phyloP scores from a whole-genome alignment of 2,888 invertebrate genomes.

The Torymus texanus region DNA sequence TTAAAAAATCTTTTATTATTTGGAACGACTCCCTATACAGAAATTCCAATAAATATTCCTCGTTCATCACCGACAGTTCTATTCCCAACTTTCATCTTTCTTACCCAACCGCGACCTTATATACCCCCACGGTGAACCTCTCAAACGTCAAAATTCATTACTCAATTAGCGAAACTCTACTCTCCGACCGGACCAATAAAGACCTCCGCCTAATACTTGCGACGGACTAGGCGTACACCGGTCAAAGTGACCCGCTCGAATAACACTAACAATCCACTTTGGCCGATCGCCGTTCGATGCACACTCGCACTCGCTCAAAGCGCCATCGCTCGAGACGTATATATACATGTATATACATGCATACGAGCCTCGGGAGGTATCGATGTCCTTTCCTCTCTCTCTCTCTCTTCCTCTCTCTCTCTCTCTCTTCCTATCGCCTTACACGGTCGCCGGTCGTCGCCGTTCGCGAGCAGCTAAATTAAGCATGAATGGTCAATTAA shows the following conservation, averaged over 20 bases:
- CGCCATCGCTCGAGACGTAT: constrained; percentile 22
- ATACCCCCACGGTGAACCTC: too few species aligned
- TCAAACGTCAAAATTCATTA: background rate
- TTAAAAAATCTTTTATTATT: too few species aligned
- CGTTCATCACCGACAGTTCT: too few species aligned
- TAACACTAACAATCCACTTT: constrained; percentile 18
- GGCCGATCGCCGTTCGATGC: background rate
- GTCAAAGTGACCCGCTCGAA: background rate
- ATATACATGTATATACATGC: constrained; percentile 15
- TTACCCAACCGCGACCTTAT: too few species aligned
- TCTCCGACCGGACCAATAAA: background rate
- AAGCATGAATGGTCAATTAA: constrained; percentile 75
- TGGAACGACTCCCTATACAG: too few species aligned
- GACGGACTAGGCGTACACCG: too few species aligned
- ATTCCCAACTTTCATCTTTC: too few species aligned
- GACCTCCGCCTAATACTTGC: background rate
- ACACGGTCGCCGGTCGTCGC: constrained; percentile 59
- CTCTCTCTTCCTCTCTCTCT: too few species aligned
- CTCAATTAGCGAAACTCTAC: background rate
- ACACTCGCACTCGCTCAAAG: too few species aligned
- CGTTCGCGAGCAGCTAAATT: constrained; percentile 68
- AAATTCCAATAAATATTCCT: too few species aligned
- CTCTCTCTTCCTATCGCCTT: constrained; percentile 67
- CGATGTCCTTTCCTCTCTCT: constrained; percentile 56
- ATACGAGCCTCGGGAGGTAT: background rate